Evolutionary conservation across 2,888 invertebrate genomes (phyloP), one percentile per base, ranked within the genome.

Genomic region (Mythimna vitellina): DNA sequence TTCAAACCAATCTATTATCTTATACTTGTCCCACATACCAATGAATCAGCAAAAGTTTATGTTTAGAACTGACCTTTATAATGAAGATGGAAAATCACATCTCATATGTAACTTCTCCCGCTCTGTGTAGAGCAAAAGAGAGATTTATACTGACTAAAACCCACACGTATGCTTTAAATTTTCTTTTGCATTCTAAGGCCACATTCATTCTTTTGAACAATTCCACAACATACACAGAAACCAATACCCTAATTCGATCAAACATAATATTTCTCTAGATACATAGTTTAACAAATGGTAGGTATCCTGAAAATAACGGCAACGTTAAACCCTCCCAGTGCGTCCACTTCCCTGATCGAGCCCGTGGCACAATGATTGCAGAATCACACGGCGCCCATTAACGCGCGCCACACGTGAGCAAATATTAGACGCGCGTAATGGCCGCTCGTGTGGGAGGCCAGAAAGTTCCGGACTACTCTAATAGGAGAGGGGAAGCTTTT

Each of bases 361-460:
- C 9, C 53, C 66, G 35, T 35, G n/a, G 29, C 54, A 61, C 71
- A 64, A 77, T 65, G 32, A 71, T 70, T 71, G 67, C 82, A 67
- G 71, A 62, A 78, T 71, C 78, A 62, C 71, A 51, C 78, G 17
- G 32, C 32, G 9, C 12, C 82, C 57, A 78, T 82, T 77, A 79
- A 32, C 61, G 46, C 51, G 1, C 29, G 22, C 64, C 70, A 61
- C 53, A 79, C 78, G 71, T 64, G 61, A 82, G 57, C 71, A 79
- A 82, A 79, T 79, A 82, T 79, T 65, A 78, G 71, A 51, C 67
- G 53, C 57, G 53, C 62, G 38, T 77, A 77, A 76, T 75, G 75
- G 65, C n/a, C n/a, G 51, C 54, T 65, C 25, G n/a, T 69, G 38
- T 53, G 46, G 10, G 49, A 14, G 57, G 38, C 61, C 53, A 53